These are phyloP conservation scores for Sternotherus odoratus DNA, from an alignment of 2,797 vertebrate genomes.

Conservation along the genomic window DNA sequence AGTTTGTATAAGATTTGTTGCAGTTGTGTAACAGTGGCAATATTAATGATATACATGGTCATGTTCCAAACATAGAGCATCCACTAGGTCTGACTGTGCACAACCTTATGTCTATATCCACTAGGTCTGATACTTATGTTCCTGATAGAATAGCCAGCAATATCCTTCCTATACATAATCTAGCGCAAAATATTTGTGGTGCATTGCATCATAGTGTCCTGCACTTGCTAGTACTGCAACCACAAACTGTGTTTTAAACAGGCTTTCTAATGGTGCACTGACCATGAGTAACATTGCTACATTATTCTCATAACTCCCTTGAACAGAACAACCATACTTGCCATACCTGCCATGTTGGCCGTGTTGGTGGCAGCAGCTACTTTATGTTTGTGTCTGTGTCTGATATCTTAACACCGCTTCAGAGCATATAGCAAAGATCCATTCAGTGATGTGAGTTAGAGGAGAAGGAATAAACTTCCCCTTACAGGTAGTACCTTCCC, in stretches of 20 bases:
- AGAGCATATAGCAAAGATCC: fast-evolving
- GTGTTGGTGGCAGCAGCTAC: not conserved
- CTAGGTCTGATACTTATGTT: not conserved
- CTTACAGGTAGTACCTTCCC: not conserved
- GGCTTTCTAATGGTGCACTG: not conserved
- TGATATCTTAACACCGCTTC: not conserved
- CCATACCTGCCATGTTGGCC: not conserved
- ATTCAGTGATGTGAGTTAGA: not conserved
- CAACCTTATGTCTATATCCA: no score
- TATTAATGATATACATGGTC: no score
- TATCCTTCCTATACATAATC: not conserved
- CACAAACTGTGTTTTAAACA: not conserved
- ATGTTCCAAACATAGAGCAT: not conserved
- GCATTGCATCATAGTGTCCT: not conserved
- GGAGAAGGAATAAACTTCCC: not conserved
- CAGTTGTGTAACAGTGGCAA: no score
- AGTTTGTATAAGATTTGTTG: no score
- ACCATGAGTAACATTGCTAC: not conserved
- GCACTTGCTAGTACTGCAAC: not conserved
- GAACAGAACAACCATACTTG: not conserved
- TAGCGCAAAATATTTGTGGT: not conserved
- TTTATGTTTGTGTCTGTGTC: not conserved
- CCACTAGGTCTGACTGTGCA: not conserved
- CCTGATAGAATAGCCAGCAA: not conserved
- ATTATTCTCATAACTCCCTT: not conserved